These are phyloP conservation scores for Tursiops truncatus DNA, from an alignment of 2,113 vertebrate genomes.

Conservation along the genomic window DNA sequence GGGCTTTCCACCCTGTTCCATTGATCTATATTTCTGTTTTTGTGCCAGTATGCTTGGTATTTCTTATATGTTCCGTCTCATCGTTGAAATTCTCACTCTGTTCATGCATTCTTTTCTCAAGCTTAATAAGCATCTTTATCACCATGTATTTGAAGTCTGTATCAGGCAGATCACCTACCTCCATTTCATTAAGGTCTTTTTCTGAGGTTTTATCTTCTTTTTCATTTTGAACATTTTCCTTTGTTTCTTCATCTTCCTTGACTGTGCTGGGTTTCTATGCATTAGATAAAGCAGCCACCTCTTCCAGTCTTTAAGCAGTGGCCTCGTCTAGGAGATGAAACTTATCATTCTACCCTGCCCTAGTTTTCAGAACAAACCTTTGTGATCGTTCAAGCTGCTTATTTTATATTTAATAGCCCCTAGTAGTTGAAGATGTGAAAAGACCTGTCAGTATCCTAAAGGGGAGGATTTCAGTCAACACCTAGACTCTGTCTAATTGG, in stretches of 20 bases:
- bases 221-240: neutral
- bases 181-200: neutral
- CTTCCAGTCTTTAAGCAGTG: neutral
- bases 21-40: too few species aligned
- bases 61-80: neutral
- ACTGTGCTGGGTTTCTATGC: neutral
- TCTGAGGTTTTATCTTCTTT: neutral
- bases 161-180: neutral
- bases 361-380: neutral
- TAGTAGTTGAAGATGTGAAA: neutral
- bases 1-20: too few species aligned
- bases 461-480: neutral
- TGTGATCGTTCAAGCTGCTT: neutral
- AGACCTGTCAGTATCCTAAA: neutral
- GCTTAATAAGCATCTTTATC: neutral
- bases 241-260: neutral
- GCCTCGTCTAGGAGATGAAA: rapidly evolving
- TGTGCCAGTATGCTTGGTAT: neutral
- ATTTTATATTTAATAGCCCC: neutral
- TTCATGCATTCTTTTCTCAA: neutral
- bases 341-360: neutral
- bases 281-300: neutral
- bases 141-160: neutral
- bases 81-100: neutral
- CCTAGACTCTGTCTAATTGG: neutral